These are phyloP conservation scores for Nymphalis urticae DNA, from an alignment of 2,888 invertebrate genomes.

Conservation along the genomic window DNA sequence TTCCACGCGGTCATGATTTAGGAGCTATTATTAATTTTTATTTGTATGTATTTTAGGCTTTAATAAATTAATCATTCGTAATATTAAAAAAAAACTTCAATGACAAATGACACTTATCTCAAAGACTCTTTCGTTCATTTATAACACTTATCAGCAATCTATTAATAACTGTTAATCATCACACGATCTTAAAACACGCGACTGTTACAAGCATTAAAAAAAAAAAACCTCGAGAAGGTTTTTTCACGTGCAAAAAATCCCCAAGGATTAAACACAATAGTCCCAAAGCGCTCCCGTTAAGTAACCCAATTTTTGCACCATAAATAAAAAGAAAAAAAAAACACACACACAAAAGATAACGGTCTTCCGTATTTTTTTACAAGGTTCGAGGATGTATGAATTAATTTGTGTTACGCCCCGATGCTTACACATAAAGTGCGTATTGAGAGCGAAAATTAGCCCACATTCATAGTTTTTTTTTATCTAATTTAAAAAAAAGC, in stretches of 20 bases:
- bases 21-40: no score
- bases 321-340: conserved; percentile 74
- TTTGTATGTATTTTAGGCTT: no score
- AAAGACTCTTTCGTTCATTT: conserved; percentile 51
- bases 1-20: no score
- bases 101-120: background rate
- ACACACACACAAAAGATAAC: conserved; percentile 63
- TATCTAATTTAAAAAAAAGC: conserved; percentile 42
- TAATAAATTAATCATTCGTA: no score
- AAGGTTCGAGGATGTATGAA: conserved; percentile 58
- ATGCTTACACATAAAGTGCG: conserved; percentile 75
- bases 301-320: conserved; percentile 81
- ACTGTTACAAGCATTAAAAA: conserved; percentile 43
- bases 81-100: no score
- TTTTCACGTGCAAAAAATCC: conserved; percentile 48
- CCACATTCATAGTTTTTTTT: conserved; percentile 67
- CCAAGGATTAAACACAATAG: conserved; percentile 63
- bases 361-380: conserved; percentile 64
- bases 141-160: conserved; percentile 53
- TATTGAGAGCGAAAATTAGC: conserved; percentile 80
- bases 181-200: conserved; percentile 43
- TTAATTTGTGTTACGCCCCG: conserved; percentile 78
- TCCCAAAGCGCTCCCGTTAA: conserved; percentile 72
- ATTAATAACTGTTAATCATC: conserved; percentile 60
- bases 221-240: conserved; percentile 14